Base-by-base conservation (phyloP, 2,797 vertebrate genomes). In the Melanotaenia pygmaea region DNA sequence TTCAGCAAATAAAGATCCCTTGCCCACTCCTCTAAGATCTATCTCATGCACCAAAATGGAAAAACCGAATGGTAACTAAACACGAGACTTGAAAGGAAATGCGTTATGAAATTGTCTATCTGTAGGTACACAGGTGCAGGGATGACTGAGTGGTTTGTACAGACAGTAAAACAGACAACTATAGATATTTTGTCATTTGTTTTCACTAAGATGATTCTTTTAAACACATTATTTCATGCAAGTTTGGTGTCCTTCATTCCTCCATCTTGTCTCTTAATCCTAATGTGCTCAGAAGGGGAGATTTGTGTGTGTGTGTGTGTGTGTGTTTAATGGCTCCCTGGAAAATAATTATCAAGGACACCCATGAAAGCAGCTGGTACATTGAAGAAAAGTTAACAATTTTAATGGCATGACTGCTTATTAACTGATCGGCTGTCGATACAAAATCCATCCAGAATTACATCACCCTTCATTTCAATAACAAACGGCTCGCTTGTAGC, bases 401-500 rank as follows among this genome's bases (percentile, higher is more conserved):
- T 68, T 62, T 34, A 64, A 26, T 1, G 1, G 59, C 43, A 40
- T 1, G 3, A 60, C 59, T 30, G 26, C n/a, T 65, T 24, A 53
- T 74, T 45, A 77, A 59, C 37, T 26, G 72, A 85, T 77, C 74
- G 66, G 66, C 82, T 74, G 79, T 81, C 79, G 64, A 74, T 73
- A 16, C 32, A 8, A 20, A 59, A 59, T 82, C 73, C 64, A 84
- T 70, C 26, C 74, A 70, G 38, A 88, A 78, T 91, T 70, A 82
- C 64, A 63, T 73, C 86, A 85, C 59, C 58, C 64, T 45, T 86
- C 54, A 86, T 88, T 86, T 88, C 70, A 82, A 79, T 71, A 80
- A 81, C 84, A 88, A 87, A 82, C 76, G 59, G 80, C 74, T 84
- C 84, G 86, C 81, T 82, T 72, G 80, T 77, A 72, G 78, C 71